phyloP scores from a whole-genome alignment of 2,113 vertebrate genomes.

The Prolemur simus region DNA sequence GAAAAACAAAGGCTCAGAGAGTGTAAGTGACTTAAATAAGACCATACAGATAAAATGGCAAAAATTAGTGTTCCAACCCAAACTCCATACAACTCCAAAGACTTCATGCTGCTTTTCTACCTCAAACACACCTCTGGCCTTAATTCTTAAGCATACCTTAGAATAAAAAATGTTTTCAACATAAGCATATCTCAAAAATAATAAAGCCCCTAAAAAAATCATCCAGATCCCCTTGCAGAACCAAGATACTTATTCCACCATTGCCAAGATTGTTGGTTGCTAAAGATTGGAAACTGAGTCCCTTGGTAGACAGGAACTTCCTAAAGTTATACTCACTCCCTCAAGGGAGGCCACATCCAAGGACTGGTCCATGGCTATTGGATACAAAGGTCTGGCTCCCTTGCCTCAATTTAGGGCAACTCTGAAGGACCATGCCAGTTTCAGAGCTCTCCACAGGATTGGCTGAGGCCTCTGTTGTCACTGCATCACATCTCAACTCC shows the following conservation, averaged over 20 bases:
- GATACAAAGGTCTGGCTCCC: neutral
- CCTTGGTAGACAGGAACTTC: neutral
- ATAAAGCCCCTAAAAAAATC: conserved; percentile 4
- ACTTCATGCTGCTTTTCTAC: neutral
- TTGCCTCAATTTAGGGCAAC: neutral
- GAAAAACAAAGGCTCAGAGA: neutral
- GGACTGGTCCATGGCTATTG: neutral
- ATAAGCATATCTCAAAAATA: conserved; percentile 4
- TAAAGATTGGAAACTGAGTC: neutral
- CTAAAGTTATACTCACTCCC: neutral
- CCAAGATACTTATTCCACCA: neutral
- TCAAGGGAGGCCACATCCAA: neutral
- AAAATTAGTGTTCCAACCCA: neutral
- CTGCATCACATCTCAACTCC: neutral
- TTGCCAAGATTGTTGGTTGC: neutral
- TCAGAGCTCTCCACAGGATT: neutral
- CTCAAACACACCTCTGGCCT: neutral
- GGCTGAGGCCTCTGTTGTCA: neutral
- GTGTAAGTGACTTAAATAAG: neutral
- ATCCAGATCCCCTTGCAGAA: neutral
- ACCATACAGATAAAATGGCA: neutral
- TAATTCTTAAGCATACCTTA: conserved; percentile 1
- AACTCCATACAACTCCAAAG: neutral
- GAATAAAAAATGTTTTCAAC: neutral
- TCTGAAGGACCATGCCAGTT: neutral